phyloP scores from a whole-genome alignment of 2,797 vertebrate species.

The Anguilla anguilla region DNA sequence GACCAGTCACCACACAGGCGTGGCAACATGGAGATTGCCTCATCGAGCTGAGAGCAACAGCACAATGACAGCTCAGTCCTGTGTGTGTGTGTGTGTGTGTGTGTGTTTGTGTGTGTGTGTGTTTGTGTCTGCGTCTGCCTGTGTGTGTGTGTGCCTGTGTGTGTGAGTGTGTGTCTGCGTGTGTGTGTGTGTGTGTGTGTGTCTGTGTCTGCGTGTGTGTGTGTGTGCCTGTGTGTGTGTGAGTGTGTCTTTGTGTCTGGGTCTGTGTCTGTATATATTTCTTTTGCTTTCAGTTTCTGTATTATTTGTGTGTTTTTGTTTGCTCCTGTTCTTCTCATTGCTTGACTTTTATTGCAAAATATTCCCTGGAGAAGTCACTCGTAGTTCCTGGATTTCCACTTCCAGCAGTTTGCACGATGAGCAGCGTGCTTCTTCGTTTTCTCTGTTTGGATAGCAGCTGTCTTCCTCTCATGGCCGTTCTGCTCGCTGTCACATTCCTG shows the following conservation, averaged over 20 bases:
- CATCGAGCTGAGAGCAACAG: not conserved
- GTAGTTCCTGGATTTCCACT: not conserved
- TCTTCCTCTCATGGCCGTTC: not conserved
- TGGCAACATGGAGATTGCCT: not conserved
- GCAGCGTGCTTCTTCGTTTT: not conserved
- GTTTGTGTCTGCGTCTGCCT: not conserved
- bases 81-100: too few species aligned
- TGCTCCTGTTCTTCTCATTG: not conserved
- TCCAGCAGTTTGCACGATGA: not conserved
- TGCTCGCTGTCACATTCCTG: not conserved
- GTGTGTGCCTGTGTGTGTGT: too few species aligned
- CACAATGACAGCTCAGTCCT: not conserved
- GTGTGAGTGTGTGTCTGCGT: not conserved
- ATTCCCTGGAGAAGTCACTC: not conserved
- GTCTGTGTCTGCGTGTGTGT: too few species aligned
- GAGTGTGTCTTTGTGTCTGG: not conserved
- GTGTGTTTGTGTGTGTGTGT: not conserved
- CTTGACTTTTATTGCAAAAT: not conserved
- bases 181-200: not conserved
- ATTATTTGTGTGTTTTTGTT: not conserved
- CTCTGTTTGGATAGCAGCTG: not conserved
- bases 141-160: not conserved
- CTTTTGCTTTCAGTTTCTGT: not conserved
- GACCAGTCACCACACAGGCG: not conserved
- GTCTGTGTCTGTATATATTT: not conserved